Percentiles rank a stretch among this genome's conserved stretches.
Evolutionary conservation across 2,888 invertebrate genomes (phyloP).

Genomic region (Conops quadrifasciatus): DNA sequence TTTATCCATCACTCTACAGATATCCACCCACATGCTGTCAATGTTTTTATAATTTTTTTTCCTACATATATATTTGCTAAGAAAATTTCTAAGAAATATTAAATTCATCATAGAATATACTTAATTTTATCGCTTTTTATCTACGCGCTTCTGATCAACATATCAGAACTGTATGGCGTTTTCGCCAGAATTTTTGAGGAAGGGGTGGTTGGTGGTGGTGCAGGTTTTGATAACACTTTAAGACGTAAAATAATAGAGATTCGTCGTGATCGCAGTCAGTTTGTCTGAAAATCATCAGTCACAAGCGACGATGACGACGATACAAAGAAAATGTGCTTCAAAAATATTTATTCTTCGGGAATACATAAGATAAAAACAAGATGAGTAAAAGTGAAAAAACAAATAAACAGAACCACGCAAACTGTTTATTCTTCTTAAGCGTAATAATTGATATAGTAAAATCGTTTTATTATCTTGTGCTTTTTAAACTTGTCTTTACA

Average conservation of each 20-base stretch:
- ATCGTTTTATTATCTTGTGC: too few relatives aligned
- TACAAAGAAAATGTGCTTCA: background rate
- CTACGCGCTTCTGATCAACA: background rate
- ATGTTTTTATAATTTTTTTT: background rate
- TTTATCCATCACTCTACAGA: slow-evolving; percentile 21
- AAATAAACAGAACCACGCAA: too few relatives aligned
- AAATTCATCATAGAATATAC: slow-evolving; percentile 15
- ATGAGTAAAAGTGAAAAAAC: too few relatives aligned
- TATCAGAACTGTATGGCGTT: background rate
- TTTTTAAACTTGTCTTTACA: too few relatives aligned
- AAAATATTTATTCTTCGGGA: too few relatives aligned
- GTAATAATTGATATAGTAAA: too few relatives aligned
- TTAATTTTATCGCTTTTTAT: background rate
- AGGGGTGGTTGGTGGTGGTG: background rate
- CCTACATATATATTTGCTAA: background rate
- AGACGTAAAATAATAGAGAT: background rate
- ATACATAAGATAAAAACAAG: too few relatives aligned
- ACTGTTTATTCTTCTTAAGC: too few relatives aligned
- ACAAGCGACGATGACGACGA: background rate
- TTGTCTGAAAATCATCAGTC: slow-evolving; percentile 23
- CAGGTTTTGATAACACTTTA: background rate
- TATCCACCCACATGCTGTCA: slow-evolving; percentile 7
- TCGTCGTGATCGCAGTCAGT: slow-evolving; percentile 12
- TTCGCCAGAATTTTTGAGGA: background rate
- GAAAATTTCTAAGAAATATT: background rate